Evolutionary conservation across 2,888 invertebrate genomes (phyloP).

Genomic region (Philhelius pedissequus): DNA sequence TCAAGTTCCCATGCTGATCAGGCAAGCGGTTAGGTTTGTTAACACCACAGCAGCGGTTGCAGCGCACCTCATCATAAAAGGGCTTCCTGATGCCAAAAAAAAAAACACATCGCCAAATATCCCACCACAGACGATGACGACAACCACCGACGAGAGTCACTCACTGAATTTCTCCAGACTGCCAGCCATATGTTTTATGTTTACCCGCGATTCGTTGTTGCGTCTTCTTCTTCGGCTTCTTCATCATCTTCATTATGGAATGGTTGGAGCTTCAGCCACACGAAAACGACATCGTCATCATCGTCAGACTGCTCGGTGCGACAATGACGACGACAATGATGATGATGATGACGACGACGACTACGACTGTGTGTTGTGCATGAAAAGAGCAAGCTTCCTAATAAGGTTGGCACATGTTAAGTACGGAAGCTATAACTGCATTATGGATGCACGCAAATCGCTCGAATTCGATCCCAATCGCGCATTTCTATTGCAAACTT

Average conservation of each 20-base stretch:
- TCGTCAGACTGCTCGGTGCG: constrained; percentile 50
- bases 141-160: constrained; percentile 32
- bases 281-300: constrained; percentile 37
- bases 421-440: constrained; percentile 77
- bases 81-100: constrained; percentile 65
- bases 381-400: constrained; percentile 76
- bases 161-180: constrained; percentile 17
- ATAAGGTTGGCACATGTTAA: constrained; percentile 79
- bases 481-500: constrained; percentile 71
- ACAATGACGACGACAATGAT: not conserved
- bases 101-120: constrained; percentile 19
- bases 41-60: constrained; percentile 35
- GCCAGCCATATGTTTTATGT: constrained; percentile 29
- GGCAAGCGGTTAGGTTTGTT: constrained; percentile 46
- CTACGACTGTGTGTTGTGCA: not conserved
- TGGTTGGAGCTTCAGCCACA: not conserved
- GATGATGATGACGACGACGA: not conserved
- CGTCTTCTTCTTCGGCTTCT: not conserved
- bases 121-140: constrained; percentile 16
- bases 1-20: constrained; percentile 53
- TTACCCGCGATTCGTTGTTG: constrained; percentile 8
- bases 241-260: not conserved
- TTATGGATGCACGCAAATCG: constrained; percentile 76
- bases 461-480: constrained; percentile 73
- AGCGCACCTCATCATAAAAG: constrained; percentile 66